Evolutionary conservation across 2,797 vertebrate species (phyloP).

Genomic region (Coregonus ussuriensis): DNA sequence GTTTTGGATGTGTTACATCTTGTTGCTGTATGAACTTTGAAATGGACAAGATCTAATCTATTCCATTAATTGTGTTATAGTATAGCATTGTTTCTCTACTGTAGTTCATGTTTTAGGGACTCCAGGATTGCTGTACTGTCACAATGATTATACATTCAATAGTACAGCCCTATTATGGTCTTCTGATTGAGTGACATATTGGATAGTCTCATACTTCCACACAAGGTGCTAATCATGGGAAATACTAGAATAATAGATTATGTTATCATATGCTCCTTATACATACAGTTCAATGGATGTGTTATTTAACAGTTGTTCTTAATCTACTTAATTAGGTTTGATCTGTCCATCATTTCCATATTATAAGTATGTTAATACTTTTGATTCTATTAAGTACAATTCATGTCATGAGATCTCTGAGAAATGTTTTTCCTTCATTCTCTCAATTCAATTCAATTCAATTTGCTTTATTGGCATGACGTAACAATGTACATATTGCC

Average conservation of each 20-base stretch:
- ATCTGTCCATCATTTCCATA: conserved; percentile 56
- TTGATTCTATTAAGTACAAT: conserved; percentile 20
- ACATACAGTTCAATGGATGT: conserved; percentile 69
- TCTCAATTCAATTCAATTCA: no score
- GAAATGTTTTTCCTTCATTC: no score
- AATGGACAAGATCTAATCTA: background rate
- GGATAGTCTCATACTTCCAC: conserved; percentile 51
- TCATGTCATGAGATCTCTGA: no score
- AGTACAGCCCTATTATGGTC: conserved; percentile 34
- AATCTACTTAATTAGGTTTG: conserved; percentile 64
- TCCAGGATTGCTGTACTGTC: conserved; percentile 48
- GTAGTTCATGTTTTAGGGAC: background rate
- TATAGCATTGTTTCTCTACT: background rate
- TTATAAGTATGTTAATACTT: conserved; percentile 60
- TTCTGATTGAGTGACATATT: conserved; percentile 47
- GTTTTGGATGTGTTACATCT: no score
- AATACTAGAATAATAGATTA: conserved; percentile 70
- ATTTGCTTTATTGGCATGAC: no score
- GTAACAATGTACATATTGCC: no score
- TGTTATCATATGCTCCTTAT: conserved; percentile 68
- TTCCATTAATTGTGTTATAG: background rate
- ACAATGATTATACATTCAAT: conserved; percentile 42
- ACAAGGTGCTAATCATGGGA: conserved; percentile 64
- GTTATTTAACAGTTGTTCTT: conserved; percentile 69
- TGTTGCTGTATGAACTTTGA: background rate